These are phyloP conservation scores for Carcina quercana DNA, from an alignment of 2,888 invertebrate genomes.

Conservation along the genomic window DNA sequence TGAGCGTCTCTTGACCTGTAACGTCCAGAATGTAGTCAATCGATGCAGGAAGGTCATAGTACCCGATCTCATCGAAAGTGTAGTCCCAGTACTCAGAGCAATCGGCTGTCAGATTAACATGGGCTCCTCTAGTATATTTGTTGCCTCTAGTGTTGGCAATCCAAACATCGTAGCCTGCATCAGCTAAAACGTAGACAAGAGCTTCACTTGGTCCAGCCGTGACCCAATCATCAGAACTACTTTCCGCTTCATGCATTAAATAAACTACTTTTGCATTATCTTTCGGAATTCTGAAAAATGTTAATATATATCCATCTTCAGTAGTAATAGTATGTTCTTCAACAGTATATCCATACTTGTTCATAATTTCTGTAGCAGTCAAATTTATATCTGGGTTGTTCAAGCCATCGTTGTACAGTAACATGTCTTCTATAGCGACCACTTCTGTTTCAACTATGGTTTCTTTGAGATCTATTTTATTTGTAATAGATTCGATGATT, in stretches of 20 bases:
- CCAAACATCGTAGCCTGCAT: slow-evolving; percentile 63
- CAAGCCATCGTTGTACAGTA: too few relatives aligned
- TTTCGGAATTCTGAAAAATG: slow-evolving; percentile 25
- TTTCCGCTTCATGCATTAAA: slow-evolving; percentile 34
- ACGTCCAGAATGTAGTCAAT: slow-evolving; percentile 34
- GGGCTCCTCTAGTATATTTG: slow-evolving; percentile 70
- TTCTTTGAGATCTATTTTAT: too few relatives aligned
- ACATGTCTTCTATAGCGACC: too few relatives aligned
- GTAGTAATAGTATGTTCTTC: slow-evolving; percentile 23
- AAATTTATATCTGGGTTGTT: too few relatives aligned
- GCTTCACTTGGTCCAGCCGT: slow-evolving; percentile 29
- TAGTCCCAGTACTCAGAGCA: slow-evolving; percentile 61
- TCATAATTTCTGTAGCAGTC: too few relatives aligned
- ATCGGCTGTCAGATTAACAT: slow-evolving; percentile 32
- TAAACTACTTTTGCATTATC: slow-evolving; percentile 23
- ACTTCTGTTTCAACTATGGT: too few relatives aligned
- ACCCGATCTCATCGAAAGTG: slow-evolving; percentile 80
- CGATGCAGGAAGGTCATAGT: slow-evolving; percentile 79
- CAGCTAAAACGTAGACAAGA: slow-evolving; percentile 38
- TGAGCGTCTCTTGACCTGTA: slow-evolving; percentile 66
- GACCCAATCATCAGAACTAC: slow-evolving; percentile 31
- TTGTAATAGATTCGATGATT: too few relatives aligned
- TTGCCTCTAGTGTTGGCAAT: slow-evolving; percentile 69
- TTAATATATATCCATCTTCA: slow-evolving; percentile 31
- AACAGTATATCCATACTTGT: slow-evolving; percentile 24